These are phyloP conservation scores for Polydesmus complanatus DNA, from an alignment of 2,888 invertebrate species.

Conservation along the genomic window DNA sequence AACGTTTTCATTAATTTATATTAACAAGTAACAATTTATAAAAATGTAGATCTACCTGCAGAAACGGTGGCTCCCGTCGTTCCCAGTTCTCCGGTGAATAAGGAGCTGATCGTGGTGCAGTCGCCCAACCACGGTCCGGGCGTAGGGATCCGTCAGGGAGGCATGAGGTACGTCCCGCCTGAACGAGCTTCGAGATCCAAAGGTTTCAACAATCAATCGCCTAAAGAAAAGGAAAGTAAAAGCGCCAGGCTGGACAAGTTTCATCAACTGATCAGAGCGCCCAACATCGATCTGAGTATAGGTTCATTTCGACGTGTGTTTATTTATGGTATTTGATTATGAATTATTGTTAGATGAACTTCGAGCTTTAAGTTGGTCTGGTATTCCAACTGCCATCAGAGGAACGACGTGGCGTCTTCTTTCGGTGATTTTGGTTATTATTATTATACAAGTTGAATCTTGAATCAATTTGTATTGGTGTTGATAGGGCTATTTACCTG, in stretches of 20 bases:
- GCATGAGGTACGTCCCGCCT: conserved; percentile 13
- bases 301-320: too few species aligned
- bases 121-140: conserved; percentile 27
- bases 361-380: conserved; percentile 87
- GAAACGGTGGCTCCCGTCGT: background rate
- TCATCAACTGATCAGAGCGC: conserved; percentile 57
- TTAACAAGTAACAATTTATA: too few species aligned
- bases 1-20: too few species aligned
- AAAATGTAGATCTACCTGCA: background rate
- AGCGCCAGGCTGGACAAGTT: conserved; percentile 71
- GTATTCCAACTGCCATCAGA: conserved; percentile 77
- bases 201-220: too few species aligned
- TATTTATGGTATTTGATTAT: background rate
- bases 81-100: background rate
- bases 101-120: background rate
- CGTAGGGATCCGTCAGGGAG: conserved; percentile 27
- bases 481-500: conserved; percentile 74
- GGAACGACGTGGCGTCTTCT: conserved; percentile 51
- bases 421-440: conserved; percentile 35
- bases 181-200: too few species aligned
- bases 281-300: conserved; percentile 55
- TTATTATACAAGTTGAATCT: background rate
- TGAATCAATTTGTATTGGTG: background rate
- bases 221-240: conserved; percentile 25
- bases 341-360: conserved; percentile 47